Conservation (phyloP, 2,888 invertebrate species). For the Acrobasis consociella region DNA sequence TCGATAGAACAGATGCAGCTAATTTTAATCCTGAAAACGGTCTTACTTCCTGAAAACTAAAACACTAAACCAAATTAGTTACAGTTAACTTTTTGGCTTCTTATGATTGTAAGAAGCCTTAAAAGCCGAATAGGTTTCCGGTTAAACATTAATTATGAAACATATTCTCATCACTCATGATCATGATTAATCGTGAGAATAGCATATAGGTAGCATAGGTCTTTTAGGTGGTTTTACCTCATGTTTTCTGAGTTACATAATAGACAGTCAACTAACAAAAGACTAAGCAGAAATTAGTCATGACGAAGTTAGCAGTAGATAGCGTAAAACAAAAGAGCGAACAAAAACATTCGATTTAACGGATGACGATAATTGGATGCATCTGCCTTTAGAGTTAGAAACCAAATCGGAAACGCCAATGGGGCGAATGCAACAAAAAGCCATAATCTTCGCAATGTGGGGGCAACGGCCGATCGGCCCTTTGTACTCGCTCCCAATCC, state of each 20-base stretch:
- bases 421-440: slow-evolving; percentile 15
- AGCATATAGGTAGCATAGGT: not conserved
- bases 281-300: not conserved
- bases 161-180: too few species aligned
- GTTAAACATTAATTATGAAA: too few species aligned
- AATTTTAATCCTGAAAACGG: too few species aligned
- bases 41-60: too few species aligned
- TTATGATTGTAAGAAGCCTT: too few species aligned
- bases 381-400: not conserved
- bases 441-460: slow-evolving; percentile 45
- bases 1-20: too few species aligned
- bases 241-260: not conserved
- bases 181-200: too few species aligned
- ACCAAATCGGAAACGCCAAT: not conserved
- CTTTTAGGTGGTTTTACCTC: not conserved
- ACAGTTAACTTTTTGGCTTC: too few species aligned
- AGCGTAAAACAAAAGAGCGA: not conserved
- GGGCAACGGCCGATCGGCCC: slow-evolving; percentile 66
- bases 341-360: not conserved
- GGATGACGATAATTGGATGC: not conserved
- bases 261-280: not conserved
- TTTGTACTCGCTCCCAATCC: slow-evolving; percentile 38
- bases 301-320: not conserved
- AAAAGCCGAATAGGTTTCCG: too few species aligned
- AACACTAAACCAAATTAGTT: too few species aligned